Evolutionary conservation across 2,888 invertebrate genomes (phyloP), one percentile per base, ranked within the genome.

Genomic region (Bembecia ichneumoniformis): DNA sequence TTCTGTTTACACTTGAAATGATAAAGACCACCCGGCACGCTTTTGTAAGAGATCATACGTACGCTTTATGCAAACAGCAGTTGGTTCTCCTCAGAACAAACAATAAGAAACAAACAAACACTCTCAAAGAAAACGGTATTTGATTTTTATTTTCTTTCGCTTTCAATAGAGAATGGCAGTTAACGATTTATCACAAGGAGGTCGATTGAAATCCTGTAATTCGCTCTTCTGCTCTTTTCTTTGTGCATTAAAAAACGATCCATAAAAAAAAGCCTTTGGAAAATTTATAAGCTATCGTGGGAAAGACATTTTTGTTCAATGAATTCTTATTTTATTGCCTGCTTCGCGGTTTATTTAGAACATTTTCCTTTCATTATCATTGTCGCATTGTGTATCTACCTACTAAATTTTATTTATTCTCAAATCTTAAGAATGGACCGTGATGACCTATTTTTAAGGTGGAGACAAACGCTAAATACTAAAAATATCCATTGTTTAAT

Each of bases 1-100:
- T 52, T 57, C 59, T 82, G 83, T 86, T 82, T 83, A 82, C 77
- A 66, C 82, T 81, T 64, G 73, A 72, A 73, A 82, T 86, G 86
- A 86, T 84, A 81, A 77, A 82, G 86, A 84, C 86, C 86, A 86
- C 86, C 86, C 86, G 84, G 74, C 62, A 55, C 49, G 63, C 55
- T 58, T 69, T 64, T 65, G 67, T 71, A 64, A 60, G 64, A 63
- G 66, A 57, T 62, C 68, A 65, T 61, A 68, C 70, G 67, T 65
- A 66, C 62, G 64, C 64, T 71, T 73, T 68, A 69, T 65, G 67
- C 76, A 67, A 74, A 73, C 74, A 72, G 64, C 80, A 79, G 82
- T 82, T 84, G 84, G 82, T 75, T 76, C 64, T 70, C 69, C 77
- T 86, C 83, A 79, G 68, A 69, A 68, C 75, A 77, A 81, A 80